These are phyloP conservation scores for Heliconius aoede DNA, from an alignment of 2,888 invertebrate genomes.

Conservation along the genomic window DNA sequence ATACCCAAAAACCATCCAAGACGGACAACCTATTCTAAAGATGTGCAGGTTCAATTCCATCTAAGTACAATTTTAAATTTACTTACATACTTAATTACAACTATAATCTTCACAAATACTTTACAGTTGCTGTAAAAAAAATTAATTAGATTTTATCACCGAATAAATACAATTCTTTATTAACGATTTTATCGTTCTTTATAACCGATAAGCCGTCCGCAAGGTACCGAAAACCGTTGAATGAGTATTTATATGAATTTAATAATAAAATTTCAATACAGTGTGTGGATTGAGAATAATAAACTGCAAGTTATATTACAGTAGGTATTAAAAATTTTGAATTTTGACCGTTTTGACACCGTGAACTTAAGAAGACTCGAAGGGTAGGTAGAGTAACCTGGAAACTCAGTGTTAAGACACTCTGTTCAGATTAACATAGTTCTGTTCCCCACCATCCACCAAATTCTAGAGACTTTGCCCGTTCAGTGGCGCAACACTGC, in stretches of 20 bases:
- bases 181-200: conserved; percentile 23
- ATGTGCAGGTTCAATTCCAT: background rate
- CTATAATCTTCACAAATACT: too few species aligned
- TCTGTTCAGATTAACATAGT: too few species aligned
- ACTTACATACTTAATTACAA: too few species aligned
- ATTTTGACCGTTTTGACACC: background rate
- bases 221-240: background rate
- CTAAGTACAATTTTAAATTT: too few species aligned
- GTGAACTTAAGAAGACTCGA: background rate
- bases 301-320: background rate
- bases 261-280: background rate
- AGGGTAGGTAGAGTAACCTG: too few species aligned
- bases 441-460: too few species aligned
- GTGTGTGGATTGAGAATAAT: background rate
- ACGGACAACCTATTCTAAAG: too few species aligned
- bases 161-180: conserved; percentile 34
- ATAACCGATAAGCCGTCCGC: conserved; percentile 27
- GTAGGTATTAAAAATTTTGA: background rate
- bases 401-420: too few species aligned
- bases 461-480: too few species aligned
- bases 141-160: background rate
- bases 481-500: too few species aligned
- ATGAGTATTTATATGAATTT: conserved; percentile 2
- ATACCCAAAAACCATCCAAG: too few species aligned
- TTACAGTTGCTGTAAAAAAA: too few species aligned